phyloP scores from a whole-genome alignment of 35 echinoderm and acorn worm genomes.

The Chiridota heheva region DNA sequence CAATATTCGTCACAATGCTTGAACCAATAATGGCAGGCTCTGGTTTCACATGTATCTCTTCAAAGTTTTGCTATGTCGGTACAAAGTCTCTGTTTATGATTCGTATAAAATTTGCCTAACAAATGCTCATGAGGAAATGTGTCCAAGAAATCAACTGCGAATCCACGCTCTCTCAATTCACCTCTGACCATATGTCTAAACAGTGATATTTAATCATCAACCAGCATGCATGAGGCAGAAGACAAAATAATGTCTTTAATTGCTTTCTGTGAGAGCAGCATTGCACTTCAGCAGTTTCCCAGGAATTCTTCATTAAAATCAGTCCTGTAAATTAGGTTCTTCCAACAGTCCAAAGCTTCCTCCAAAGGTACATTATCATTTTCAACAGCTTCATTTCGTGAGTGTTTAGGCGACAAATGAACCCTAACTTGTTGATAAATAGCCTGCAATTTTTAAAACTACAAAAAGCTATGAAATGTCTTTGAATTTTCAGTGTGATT shows the following conservation, averaged over 20 bases:
- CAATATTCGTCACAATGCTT: slow-evolving; percentile 24
- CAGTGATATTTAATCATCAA: neutral
- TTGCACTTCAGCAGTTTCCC: slow-evolving; percentile 1
- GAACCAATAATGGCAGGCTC: neutral
- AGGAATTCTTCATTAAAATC: neutral
- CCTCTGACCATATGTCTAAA: slow-evolving; percentile 1
- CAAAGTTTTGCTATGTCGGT: neutral
- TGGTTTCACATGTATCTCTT: slow-evolving; percentile 11
- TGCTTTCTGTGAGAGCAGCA: slow-evolving; percentile 3
- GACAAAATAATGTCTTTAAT: neutral
- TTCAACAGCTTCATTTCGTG: neutral
- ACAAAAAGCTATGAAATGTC: slow-evolving; percentile 36
- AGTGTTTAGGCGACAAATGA: neutral
- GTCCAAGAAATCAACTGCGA: slow-evolving; percentile 13
- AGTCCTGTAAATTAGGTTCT: neutral
- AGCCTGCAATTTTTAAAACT: slow-evolving; percentile 7
- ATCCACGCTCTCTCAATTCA: neutral
- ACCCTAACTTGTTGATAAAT: slow-evolving; percentile 20
- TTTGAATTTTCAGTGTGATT: slow-evolving; percentile 2
- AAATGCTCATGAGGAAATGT: neutral
- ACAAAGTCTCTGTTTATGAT: neutral
- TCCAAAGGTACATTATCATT: neutral
- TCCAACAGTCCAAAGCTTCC: too few species aligned
- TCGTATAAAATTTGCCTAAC: neutral
- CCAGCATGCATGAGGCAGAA: neutral